These are phyloP conservation scores for Stichodactyla mertensii DNA, from an alignment of 64 coral and sea anemone species.

Conservation along the genomic window DNA sequence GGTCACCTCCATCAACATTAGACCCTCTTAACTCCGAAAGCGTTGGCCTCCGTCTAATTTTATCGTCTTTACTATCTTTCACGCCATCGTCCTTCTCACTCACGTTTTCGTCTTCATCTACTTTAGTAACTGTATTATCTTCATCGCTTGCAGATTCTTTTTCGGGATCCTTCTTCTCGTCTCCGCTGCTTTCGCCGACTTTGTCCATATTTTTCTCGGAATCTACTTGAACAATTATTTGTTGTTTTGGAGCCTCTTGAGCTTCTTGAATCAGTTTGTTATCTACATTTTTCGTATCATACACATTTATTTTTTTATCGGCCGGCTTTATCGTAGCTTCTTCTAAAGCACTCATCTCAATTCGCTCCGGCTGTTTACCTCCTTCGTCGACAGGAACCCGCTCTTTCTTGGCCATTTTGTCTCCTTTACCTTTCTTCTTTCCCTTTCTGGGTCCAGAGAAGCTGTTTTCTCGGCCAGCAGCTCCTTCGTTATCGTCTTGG, in stretches of 20 bases:
- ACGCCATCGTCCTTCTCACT: not conserved
- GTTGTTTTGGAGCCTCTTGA: not conserved
- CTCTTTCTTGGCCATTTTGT: not conserved
- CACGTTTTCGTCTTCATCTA: not conserved
- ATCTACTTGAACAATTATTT: not conserved
- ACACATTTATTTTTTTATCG: not conserved
- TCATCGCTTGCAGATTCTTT: constrained; percentile 36
- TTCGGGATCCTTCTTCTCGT: constrained; percentile 36
- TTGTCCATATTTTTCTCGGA: not conserved
- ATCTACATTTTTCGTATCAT: constrained; percentile 1
- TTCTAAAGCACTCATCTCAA: not conserved
- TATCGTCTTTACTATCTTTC: not conserved
- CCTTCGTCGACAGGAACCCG: not conserved
- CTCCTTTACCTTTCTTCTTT: constrained; percentile 37
- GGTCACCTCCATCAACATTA: constrained; percentile 31
- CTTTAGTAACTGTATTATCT: not conserved
- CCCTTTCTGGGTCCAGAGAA: not conserved
- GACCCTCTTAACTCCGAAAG: constrained; percentile 48
- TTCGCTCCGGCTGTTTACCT: not conserved
- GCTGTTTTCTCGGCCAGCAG: not conserved
- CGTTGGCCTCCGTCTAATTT: constrained; percentile 35
- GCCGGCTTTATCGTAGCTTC: not conserved
- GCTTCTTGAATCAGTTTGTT: constrained; percentile 6
- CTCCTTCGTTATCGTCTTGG: not conserved
- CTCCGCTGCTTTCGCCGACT: not conserved